Conservation (phyloP, 1,140 invertebrate genomes). For the Lepidurus arcticus region DNA sequence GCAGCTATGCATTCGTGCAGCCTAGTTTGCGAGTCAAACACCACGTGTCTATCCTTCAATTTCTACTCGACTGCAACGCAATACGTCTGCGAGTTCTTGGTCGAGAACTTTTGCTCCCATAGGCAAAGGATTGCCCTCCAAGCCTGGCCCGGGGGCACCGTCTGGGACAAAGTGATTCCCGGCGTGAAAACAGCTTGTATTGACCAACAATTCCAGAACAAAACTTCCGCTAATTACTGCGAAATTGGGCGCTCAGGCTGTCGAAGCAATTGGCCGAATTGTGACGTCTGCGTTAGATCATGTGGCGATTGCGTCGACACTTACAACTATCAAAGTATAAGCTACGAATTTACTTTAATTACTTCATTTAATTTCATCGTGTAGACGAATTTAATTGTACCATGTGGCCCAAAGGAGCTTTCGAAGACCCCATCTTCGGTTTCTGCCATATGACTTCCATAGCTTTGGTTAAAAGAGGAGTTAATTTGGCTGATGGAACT, state of each 20-base stretch:
- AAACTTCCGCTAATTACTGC: neutral
- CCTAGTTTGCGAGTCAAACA: too few species aligned
- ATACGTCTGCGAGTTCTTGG: neutral
- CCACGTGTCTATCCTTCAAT: neutral
- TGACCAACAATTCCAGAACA: neutral
- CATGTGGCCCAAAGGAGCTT: neutral
- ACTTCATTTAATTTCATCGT: neutral
- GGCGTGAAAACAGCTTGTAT: neutral
- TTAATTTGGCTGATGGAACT: neutral
- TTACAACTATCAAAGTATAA: neutral
- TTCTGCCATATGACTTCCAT: neutral
- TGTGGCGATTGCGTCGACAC: neutral
- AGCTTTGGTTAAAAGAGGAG: neutral
- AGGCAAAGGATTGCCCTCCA: neutral
- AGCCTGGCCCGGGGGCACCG: neutral
- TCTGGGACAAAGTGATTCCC: neutral
- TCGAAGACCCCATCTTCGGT: neutral
- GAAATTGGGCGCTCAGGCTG: neutral
- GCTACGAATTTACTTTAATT: neutral
- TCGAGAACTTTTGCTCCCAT: neutral
- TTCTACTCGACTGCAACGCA: neutral
- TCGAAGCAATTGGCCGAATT: neutral
- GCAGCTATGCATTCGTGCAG: too few species aligned
- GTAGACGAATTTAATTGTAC: neutral
- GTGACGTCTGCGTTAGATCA: neutral